Base-by-base conservation (phyloP, 1,140 invertebrate species). In the Lasioglossum albipes region DNA sequence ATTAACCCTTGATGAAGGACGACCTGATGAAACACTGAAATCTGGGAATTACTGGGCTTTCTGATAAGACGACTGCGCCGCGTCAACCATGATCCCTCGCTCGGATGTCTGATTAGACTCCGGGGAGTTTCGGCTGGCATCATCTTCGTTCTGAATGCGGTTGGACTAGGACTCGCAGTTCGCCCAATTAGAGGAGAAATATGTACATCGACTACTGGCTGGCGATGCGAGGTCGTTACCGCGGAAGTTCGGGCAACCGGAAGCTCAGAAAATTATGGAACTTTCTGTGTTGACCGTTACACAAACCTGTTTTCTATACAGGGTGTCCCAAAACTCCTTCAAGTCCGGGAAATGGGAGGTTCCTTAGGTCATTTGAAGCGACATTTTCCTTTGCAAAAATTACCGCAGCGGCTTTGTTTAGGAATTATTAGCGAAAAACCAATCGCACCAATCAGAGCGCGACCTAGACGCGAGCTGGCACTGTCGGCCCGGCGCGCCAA, bases 1-100 rank as follows among this genome's bases (percentile, higher is more conserved):
- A 82, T 82, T 79, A 82, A 79, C 65, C 27, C 81, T 69, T 57
- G 69, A 82, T 31, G 76, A 82, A 75, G 70, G 81, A 16, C 59
- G 52, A 78, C 68, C 18, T 10, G 62, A 13, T 36, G 75, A 67
- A 78, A 81, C 75, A 59, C 54, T 12, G 16, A 65, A 69, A 64
- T 71, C 49, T 31, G 12, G 49, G 42, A 79, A 68, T 82, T 77
- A 71, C 42, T 68, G 7, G 45, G 22, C 18, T 18, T 0, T 16
- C 31, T 57, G 70, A 66, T 67, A 74, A 65, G 69, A 65, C 61
- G n/a, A 9, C 13, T 10, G 7, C 41, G 57, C 20, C 22, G 67
- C 13, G 31, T 57, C 49, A 42, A 66, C 49, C 41, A 57, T 10
- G 9, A 59, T 36, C 42, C 18, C 36, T 27, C 12, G 5, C 0